phyloP scores from a whole-genome alignment of 2,888 invertebrate genomes.

The Campoplex nolae region DNA sequence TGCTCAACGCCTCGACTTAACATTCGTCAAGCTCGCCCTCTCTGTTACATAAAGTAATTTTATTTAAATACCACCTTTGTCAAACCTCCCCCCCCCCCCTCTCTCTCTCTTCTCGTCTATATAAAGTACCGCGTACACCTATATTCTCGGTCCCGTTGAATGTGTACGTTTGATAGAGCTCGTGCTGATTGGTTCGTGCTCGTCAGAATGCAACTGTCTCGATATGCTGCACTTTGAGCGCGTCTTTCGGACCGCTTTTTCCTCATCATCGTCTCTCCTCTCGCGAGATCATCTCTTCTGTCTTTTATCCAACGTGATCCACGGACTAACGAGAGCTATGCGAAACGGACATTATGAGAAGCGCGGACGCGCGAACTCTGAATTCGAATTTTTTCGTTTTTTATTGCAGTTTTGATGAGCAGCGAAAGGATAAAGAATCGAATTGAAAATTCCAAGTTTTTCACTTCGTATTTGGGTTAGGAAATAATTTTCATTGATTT shows the following conservation, averaged over 20 bases:
- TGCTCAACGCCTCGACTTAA: constrained; percentile 55
- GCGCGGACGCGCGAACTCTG: constrained; percentile 13
- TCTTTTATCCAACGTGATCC: constrained; percentile 2
- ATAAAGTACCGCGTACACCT: constrained; percentile 3
- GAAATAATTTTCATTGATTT: background rate
- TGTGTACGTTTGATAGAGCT: background rate
- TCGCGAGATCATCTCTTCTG: background rate
- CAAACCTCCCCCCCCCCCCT: background rate
- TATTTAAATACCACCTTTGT: constrained; percentile 76
- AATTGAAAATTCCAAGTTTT: background rate
- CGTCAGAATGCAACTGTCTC: constrained; percentile 58
- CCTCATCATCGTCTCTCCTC: background rate
- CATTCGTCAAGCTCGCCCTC: constrained; percentile 62
- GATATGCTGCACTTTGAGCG: constrained; percentile 36
- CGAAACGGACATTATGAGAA: constrained; percentile 11
- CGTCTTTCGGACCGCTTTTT: constrained; percentile 35
- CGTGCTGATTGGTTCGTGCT: constrained; percentile 44
- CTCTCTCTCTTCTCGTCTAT: constrained; percentile 15
- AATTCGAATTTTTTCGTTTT: background rate
- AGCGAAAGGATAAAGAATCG: background rate
- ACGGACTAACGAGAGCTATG: background rate
- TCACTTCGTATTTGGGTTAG: no score
- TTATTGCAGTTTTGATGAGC: background rate
- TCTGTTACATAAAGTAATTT: constrained; percentile 75
- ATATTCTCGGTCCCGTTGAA: background rate